Evolutionary conservation across 1,140 invertebrate species (phyloP).

Genomic region (Paraescarpia echinospica): DNA sequence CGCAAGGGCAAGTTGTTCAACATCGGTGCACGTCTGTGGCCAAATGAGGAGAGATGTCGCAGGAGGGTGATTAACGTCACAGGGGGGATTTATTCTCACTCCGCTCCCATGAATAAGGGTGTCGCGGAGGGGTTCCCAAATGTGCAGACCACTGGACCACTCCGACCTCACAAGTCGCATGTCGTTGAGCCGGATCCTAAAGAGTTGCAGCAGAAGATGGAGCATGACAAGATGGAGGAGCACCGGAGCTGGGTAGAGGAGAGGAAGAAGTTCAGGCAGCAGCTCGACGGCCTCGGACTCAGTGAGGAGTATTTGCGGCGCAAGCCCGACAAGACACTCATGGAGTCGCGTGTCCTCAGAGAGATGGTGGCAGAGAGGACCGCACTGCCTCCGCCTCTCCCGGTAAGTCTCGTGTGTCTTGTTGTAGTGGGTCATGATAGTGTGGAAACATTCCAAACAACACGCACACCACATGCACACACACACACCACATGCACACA

Average conservation of each 20-base stretch:
- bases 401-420: background rate
- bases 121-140: background rate
- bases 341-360: slow-evolving; percentile 43
- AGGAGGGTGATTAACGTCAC: slow-evolving; percentile 24
- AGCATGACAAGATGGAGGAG: background rate
- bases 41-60: slow-evolving; percentile 46
- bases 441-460: background rate
- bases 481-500: no score
- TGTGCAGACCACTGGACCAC: background rate
- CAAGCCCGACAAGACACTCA: slow-evolving; percentile 47
- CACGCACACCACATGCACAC: background rate
- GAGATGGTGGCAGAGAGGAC: background rate
- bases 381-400: background rate
- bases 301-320: slow-evolving; percentile 44
- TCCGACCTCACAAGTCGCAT: background rate
- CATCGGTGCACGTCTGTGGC: slow-evolving; percentile 52
- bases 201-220: background rate
- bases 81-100: background rate
- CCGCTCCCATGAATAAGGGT: background rate
- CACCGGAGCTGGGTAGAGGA: slow-evolving; percentile 49
- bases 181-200: background rate
- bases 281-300: slow-evolving; percentile 49
- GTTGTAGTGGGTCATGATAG: no score
- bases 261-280: slow-evolving; percentile 44
- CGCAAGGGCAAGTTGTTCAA: slow-evolving; percentile 50